Evolutionary conservation across 2,888 invertebrate genomes (phyloP).

Genomic region (Fragum whitleyi): DNA sequence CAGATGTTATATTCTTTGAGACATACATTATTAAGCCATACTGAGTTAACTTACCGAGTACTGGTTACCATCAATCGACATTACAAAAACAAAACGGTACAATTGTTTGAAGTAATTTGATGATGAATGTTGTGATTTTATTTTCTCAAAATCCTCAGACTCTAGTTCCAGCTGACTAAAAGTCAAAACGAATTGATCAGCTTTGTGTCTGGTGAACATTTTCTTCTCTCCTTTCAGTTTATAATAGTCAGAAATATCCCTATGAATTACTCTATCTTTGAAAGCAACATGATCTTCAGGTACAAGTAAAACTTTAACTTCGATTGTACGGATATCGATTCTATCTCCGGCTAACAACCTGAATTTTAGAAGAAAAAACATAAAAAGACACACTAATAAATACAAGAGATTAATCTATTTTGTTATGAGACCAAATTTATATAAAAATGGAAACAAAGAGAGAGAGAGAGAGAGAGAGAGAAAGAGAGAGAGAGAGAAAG

Average conservation of each 20-base stretch:
- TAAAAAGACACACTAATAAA: too few relatives aligned
- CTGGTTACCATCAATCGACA: background rate
- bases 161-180: background rate
- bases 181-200: background rate
- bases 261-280: background rate
- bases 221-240: background rate
- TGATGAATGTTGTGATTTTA: background rate
- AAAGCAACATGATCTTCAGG: background rate
- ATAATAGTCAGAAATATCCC: background rate
- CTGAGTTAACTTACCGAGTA: background rate
- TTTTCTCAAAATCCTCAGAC: conserved; percentile 1
- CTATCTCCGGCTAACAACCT: background rate
- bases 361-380: too few relatives aligned
- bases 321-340: background rate
- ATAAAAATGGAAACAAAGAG: too few relatives aligned
- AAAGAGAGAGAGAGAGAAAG: background rate
- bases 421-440: too few relatives aligned
- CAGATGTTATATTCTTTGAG: too few relatives aligned
- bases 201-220: background rate
- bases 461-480: background rate
- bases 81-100: background rate
- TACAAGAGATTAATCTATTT: too few relatives aligned
- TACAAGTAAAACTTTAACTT: background rate
- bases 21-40: too few relatives aligned
- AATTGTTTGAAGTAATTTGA: background rate